A percentile compares a stretch with the other conserved stretches of the same genome.
These are phyloP conservation scores for Alcedo quadribrachys DNA, from an alignment of 2,797 vertebrate genomes.

Conservation along the genomic window DNA sequence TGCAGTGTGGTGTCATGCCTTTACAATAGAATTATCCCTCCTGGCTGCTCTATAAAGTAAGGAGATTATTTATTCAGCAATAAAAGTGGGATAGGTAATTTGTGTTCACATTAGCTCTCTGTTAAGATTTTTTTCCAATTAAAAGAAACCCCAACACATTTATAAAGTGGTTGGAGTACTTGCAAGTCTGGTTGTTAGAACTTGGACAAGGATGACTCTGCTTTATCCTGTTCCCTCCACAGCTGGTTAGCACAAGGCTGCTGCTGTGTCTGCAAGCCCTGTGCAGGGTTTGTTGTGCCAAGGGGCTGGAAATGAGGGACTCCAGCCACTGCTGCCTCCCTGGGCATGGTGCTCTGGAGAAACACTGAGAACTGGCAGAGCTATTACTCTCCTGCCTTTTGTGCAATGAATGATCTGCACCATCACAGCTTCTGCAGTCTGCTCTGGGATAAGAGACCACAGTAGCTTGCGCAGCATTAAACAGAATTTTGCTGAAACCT, in stretches of 20 bases:
- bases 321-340: neutral
- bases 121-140: neutral
- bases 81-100: neutral
- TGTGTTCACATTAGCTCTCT: neutral
- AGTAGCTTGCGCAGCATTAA: neutral
- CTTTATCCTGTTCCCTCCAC: neutral
- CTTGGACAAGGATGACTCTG: neutral
- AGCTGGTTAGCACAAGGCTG: neutral
- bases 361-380: neutral
- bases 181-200: neutral
- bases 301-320: neutral
- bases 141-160: neutral
- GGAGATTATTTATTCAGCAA: neutral
- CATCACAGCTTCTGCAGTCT: neutral
- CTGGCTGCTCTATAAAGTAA: neutral
- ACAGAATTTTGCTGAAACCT: neutral
- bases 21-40: neutral
- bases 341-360: neutral
- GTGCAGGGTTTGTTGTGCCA: fast-evolving
- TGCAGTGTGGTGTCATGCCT: neutral
- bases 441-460: neutral
- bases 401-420: fast-evolving
- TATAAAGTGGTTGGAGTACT: neutral
- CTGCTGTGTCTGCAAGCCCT: neutral
- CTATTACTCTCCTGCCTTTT: neutral